Percentiles rank a stretch among this genome's conserved stretches.
phyloP scores from a whole-genome alignment of 1,140 invertebrate genomes.

The Leptopilina clavipes region DNA sequence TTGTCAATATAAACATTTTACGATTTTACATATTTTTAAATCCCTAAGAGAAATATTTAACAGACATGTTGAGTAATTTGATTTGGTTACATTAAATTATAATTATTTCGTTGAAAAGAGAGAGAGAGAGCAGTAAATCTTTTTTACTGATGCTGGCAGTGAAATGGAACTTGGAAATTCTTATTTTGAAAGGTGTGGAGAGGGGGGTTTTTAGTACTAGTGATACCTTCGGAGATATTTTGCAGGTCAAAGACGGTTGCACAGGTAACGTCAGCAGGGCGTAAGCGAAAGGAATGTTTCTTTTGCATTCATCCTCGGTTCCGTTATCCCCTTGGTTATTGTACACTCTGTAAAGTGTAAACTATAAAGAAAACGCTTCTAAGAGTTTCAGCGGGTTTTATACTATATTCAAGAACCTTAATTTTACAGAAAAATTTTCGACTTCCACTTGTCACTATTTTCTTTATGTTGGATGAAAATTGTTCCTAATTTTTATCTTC shows the following conservation, averaged over 20 bases:
- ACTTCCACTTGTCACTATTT: too few species aligned
- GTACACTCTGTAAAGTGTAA: slow-evolving; percentile 3
- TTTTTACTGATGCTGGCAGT: neutral
- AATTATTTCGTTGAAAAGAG: neutral
- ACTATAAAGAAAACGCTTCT: slow-evolving; percentile 22
- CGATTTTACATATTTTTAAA: neutral
- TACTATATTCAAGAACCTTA: neutral
- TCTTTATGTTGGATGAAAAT: too few species aligned
- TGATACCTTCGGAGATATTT: slow-evolving; percentile 6
- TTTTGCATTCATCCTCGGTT: slow-evolving; percentile 27
- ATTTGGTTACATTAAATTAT: too few species aligned
- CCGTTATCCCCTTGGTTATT: slow-evolving; percentile 31
- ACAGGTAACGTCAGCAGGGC: slow-evolving; percentile 26
- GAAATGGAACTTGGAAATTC: neutral
- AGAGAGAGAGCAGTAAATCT: neutral
- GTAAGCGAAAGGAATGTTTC: slow-evolving; percentile 15
- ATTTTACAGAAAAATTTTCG: neutral
- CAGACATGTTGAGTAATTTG: too few species aligned
- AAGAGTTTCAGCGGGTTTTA: slow-evolving; percentile 10
- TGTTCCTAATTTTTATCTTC: too few species aligned
- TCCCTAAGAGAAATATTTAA: neutral
- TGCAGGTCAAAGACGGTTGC: slow-evolving; percentile 23
- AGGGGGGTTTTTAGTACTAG: neutral
- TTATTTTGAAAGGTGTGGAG: neutral
- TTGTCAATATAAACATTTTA: neutral